Conservation (phyloP, 2,888 invertebrate genomes). For the Crossocerus cetratus region DNA sequence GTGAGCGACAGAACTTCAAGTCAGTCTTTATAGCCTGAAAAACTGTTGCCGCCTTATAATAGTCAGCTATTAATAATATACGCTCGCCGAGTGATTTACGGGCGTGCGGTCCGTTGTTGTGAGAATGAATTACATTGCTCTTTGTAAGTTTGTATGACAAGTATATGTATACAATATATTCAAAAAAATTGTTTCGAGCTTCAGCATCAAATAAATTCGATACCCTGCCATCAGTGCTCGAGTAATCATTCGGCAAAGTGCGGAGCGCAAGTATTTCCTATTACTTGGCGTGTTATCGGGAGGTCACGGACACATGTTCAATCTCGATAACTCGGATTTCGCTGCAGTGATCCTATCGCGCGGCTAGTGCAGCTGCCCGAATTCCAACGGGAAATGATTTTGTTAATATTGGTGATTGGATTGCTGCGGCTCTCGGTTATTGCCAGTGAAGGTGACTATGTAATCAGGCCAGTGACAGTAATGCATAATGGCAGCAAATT, state of each 20-base stretch:
- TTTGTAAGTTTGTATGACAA: background rate
- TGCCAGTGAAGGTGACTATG: too few species aligned
- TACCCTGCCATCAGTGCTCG: background rate
- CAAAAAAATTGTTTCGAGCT: background rate
- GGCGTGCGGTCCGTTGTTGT: background rate
- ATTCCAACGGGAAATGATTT: too few species aligned
- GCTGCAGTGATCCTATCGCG: too few species aligned
- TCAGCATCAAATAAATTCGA: background rate
- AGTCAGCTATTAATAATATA: too few species aligned
- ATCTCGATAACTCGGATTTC: too few species aligned
- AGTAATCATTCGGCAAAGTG: background rate
- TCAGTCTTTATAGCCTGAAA: background rate
- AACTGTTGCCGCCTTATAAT: too few species aligned
- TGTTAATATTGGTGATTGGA: too few species aligned
- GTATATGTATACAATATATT: background rate
- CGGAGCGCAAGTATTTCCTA: too few species aligned
- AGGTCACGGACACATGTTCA: slow-evolving; percentile 8
- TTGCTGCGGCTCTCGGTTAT: too few species aligned
- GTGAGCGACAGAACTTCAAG: background rate
- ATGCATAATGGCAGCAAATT: slow-evolving; percentile 3
- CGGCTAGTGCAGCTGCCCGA: too few species aligned
- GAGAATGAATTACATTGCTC: background rate
- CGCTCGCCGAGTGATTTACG: too few species aligned
- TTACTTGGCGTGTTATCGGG: slow-evolving; percentile 21
- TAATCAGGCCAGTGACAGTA: too few species aligned